Evolutionary conservation across 2,797 vertebrate genomes (phyloP), one percentile per base, ranked within the genome.

Genomic region (Gymnopithys bicolor): DNA sequence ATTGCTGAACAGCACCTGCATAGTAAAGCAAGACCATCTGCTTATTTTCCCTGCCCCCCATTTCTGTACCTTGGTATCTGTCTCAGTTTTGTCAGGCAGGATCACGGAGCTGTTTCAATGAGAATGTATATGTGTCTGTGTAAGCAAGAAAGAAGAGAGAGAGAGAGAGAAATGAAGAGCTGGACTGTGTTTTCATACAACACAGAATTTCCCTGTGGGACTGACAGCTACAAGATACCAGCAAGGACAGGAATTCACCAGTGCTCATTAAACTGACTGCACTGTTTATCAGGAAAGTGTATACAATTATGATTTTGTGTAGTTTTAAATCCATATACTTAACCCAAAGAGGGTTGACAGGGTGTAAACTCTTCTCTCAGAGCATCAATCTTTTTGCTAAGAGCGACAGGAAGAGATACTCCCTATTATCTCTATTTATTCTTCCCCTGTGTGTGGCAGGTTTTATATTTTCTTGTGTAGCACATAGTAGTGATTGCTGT

Each of bases 1-100:
- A 97, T 41, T 96, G 95, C 97, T 96, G 93, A 97, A 93, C 93
- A 84, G 89, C 94, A 95, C 94, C 97, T 96, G 96, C 94, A 96
- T 92, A 96, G 96, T 80, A 96, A 97, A 96, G 90, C 74, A 89
- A 93, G 88, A 95, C 97, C 97, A 97, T 97, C 97, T 97, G 97
- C 96, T 96, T 95, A 67, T 90, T 94, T 81, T 89, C 73, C 80
- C 53, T 60, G 15, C 48, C 56, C 73, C 56, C 30, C 48, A 7
- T 69, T 90, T 86, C 81, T 69, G 28, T 76, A 41, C 60, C 82
- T 59, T 23, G 53, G 43, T 95, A 56, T 91, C 63, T 56, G 21
- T 81, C 86, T 96, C n/a, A 9, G 28, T 89, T 90, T 71, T 68
- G 75, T 89, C 84, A 79, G 92, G 60, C 32, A 68, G 87, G 55